Percentiles rank a stretch among this genome's conserved stretches.
Evolutionary conservation across 1,140 invertebrate species (phyloP).

Genomic region (Brachionus rotundiformis): DNA sequence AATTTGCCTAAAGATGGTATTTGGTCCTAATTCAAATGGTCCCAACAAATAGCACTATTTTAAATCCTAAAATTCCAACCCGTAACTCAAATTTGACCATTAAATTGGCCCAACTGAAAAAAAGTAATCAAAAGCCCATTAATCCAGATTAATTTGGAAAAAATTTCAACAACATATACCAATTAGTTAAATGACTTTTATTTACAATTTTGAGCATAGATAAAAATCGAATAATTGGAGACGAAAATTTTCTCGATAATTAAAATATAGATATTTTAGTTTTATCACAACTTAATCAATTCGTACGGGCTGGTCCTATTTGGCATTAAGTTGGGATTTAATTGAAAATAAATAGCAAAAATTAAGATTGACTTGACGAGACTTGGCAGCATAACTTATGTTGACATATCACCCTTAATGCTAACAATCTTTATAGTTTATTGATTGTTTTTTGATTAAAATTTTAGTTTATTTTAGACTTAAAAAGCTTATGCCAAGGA

Average conservation of each 20-base stretch:
- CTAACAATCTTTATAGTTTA: constrained; percentile 3
- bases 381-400: constrained; percentile 19
- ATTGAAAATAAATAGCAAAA: constrained; percentile 32
- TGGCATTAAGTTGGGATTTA: constrained; percentile 19
- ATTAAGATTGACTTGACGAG: constrained; percentile 31
- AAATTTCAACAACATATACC: background rate
- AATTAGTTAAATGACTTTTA: constrained; percentile 8
- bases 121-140: background rate
- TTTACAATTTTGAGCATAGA: background rate
- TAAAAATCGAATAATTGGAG: background rate
- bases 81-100: background rate
- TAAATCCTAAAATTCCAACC: background rate
- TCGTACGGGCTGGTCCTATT: background rate
- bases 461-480: constrained; percentile 5
- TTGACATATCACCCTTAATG: constrained; percentile 40
- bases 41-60: background rate
- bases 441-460: constrained; percentile 8
- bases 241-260: background rate
- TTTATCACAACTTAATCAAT: constrained; percentile 42
- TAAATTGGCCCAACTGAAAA: background rate
- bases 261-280: background rate
- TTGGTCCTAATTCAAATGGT: background rate
- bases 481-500: constrained; percentile 9
- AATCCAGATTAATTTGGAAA: background rate
- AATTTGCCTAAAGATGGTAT: background rate